Evolutionary conservation across 35 echinoderm and acorn worm genomes (phyloP), one percentile per base, ranked within the genome.

Genomic region (Chiridota heheva): DNA sequence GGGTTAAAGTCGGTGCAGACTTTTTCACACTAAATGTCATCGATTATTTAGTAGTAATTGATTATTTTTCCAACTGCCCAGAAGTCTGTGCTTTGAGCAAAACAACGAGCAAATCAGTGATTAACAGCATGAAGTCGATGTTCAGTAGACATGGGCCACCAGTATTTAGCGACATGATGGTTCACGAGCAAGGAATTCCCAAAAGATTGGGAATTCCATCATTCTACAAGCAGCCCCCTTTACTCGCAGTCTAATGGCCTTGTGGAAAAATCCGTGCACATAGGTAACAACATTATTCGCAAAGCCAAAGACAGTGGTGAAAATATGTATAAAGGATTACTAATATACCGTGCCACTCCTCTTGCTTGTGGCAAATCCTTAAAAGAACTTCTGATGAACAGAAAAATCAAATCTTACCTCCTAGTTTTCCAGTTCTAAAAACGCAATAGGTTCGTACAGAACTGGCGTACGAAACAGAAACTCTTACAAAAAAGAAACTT

Each of bases 1-100:
- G 77, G 59, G 77, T 63, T 45, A 65, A 81, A 81, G 58, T 81
- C 45, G 77, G 59, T 1, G 34, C 31, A 63, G 58, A 81, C 37
- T 32, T 77, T 5, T 58, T 77, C 39, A 58, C 28, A 5, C 49
- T 60, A 15, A 60, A 77, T 22, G 53, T 20, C 44, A 35, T 57
- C 30, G 57, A 76, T 38, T 76, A 77, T 34, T 31, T n/a, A n/a
- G n/a, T n/a, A n/a, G n/a, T 45, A 16, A 29, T 78, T 10, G 30
- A 31, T 65, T 15, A 65, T 30, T 65, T 18, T 65, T 65, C 61
- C 8, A 8, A 31, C 7, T 65, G 8, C 28, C 12, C 29, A 12
- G 61, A 31, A 30, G 61, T 65, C 8, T 65, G 61, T 27, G 29
- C 28, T 8, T 10, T 65, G 61, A 12, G 28, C 61, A 65, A 30